Percentiles rank a stretch among this genome's conserved stretches.
Evolutionary conservation across 1,140 invertebrate genomes (phyloP).

Genomic region (Lordiphosa collinella): DNA sequence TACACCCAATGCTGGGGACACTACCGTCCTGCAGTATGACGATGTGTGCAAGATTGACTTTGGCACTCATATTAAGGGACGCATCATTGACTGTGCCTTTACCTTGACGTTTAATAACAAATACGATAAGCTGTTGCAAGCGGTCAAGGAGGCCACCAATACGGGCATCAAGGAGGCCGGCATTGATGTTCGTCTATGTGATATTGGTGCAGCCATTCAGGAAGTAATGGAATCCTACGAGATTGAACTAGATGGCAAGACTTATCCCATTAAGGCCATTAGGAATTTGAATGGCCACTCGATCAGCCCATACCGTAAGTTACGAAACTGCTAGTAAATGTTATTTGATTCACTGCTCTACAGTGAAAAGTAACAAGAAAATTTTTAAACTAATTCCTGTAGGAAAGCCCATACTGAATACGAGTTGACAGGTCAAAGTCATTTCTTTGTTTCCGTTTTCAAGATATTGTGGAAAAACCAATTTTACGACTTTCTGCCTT

Average conservation of each 20-base stretch:
- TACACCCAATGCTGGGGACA: slow-evolving; percentile 98
- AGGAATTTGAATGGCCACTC: slow-evolving; percentile 99
- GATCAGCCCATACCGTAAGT: slow-evolving; percentile 94
- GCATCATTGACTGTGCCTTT: slow-evolving; percentile 99
- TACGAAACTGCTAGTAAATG: background rate
- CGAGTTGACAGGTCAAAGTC: too few relatives aligned
- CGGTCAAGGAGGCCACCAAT: slow-evolving; percentile 98
- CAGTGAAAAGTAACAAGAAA: too few relatives aligned
- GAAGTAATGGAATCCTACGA: slow-evolving; percentile 99
- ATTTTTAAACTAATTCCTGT: too few relatives aligned
- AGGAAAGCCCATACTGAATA: too few relatives aligned
- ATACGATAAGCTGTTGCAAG: slow-evolving; percentile 97
- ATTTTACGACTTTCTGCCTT: too few relatives aligned
- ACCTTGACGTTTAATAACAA: slow-evolving; percentile 98
- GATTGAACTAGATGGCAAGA: slow-evolving; percentile 98
- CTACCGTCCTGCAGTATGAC: slow-evolving; percentile 95
- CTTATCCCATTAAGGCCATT: slow-evolving; percentile 98
- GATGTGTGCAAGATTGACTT: slow-evolving; percentile 99
- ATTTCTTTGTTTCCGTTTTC: too few relatives aligned
- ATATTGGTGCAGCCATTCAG: slow-evolving; percentile 98
- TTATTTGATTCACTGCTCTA: too few relatives aligned
- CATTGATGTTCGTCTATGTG: slow-evolving; percentile 98
- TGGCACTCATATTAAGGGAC: slow-evolving; percentile 98
- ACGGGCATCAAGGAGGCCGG: slow-evolving; percentile 97
- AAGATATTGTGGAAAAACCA: too few relatives aligned